phyloP scores from a whole-genome alignment of 2,797 vertebrate species.

The Carduelis carduelis region DNA sequence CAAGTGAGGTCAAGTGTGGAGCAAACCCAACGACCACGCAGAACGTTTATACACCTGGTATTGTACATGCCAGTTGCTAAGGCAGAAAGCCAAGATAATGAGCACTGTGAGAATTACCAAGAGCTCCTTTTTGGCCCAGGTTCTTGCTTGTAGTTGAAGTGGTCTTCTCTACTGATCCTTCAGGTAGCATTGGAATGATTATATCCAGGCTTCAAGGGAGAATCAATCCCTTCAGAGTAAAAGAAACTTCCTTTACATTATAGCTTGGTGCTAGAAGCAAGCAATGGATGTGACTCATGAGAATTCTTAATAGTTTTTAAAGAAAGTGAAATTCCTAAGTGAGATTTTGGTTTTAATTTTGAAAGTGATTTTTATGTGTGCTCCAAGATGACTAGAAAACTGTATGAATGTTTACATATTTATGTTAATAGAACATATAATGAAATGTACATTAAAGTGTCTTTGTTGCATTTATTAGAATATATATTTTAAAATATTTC shows the following conservation, averaged over 20 bases:
- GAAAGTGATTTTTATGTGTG: constrained; percentile 31
- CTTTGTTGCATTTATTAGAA: background rate
- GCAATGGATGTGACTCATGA: constrained; percentile 38
- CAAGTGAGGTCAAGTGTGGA: constrained; percentile 65
- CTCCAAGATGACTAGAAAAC: constrained; percentile 3
- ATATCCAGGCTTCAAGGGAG: constrained; percentile 73
- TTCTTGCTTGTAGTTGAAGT: constrained; percentile 74
- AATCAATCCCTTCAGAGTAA: constrained; percentile 56
- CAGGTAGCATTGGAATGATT: constrained; percentile 77
- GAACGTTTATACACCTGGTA: constrained; percentile 82
- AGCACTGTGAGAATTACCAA: constrained; percentile 75
- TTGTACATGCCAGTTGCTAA: constrained; percentile 79
- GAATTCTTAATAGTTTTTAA: constrained; percentile 66
- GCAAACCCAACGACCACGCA: constrained; percentile 68
- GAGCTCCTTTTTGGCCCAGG: constrained; percentile 66
- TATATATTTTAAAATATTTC: background rate
- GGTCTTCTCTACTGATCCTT: constrained; percentile 77
- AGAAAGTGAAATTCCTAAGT: constrained; percentile 46
- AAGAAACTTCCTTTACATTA: constrained; percentile 58
- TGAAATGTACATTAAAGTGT: background rate
- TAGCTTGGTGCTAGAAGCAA: constrained; percentile 62
- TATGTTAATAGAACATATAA: background rate
- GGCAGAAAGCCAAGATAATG: constrained; percentile 87
- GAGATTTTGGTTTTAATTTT: constrained; percentile 34
- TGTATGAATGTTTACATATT: background rate